These are phyloP conservation scores for Anomalospiza imberbis DNA, from an alignment of 2,797 vertebrate genomes.

Conservation along the genomic window DNA sequence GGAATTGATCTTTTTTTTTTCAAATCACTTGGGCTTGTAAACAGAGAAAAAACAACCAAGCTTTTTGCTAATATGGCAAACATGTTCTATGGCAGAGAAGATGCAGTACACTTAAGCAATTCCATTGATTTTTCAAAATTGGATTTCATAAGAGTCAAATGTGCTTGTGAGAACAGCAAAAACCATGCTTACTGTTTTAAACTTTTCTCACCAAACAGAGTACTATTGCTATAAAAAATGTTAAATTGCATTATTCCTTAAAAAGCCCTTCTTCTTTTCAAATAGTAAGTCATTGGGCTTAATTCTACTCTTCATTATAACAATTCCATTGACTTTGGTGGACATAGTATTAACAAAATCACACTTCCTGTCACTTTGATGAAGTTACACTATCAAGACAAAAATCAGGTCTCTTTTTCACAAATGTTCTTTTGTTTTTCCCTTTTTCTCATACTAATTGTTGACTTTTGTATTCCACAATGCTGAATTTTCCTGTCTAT, in stretches of 20 bases:
- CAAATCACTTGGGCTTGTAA: neutral
- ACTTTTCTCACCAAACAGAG: neutral
- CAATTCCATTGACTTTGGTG: neutral
- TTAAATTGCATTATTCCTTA: neutral
- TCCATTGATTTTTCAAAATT: neutral
- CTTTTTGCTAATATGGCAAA: neutral
- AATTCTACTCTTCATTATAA: neutral
- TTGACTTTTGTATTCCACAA: neutral
- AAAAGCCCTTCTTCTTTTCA: neutral
- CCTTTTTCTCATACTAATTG: neutral
- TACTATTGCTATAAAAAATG: neutral
- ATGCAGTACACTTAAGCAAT: neutral
- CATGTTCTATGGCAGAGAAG: neutral
- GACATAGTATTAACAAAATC: accelerated
- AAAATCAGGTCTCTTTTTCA: neutral
- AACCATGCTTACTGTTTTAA: neutral
- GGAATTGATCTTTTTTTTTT: neutral
- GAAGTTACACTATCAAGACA: neutral
- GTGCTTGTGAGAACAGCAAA: neutral
- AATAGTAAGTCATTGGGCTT: neutral
- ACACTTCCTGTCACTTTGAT: neutral
- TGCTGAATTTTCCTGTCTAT: neutral
- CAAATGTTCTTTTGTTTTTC: neutral
- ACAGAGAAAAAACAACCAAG: neutral
- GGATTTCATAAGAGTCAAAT: neutral